Conservation (phyloP, 2,113 vertebrate species). For the Climacteris rufus region DNA sequence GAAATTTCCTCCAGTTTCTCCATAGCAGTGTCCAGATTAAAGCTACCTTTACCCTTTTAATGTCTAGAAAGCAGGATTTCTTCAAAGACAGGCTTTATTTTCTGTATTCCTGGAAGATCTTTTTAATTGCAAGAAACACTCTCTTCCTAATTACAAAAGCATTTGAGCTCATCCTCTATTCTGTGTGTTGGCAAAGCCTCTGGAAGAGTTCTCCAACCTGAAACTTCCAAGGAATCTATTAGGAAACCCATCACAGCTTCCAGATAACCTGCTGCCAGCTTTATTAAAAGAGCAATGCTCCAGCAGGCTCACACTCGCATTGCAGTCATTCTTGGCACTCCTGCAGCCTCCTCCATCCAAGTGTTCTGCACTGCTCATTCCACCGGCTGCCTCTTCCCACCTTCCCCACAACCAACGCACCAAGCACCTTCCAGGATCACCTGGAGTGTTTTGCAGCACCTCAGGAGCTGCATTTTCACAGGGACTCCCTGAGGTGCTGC, state of each 20-base stretch:
- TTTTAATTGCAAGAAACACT: neutral
- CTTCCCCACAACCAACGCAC: fast-evolving
- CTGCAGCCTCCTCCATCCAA: neutral
- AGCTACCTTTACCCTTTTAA: neutral
- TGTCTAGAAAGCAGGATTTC: conserved; percentile 21
- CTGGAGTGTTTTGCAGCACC: neutral
- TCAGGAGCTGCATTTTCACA: fast-evolving
- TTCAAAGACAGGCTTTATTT: conserved; percentile 11
- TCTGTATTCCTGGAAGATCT: conserved; percentile 11
- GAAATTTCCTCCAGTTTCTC: conserved; percentile 40
- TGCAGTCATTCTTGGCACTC: conserved; percentile 37
- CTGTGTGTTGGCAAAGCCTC: neutral
- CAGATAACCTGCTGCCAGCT: conserved; percentile 14
- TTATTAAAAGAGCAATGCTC: neutral
- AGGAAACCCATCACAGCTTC: conserved; percentile 20
- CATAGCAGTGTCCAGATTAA: neutral
- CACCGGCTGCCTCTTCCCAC: neutral
- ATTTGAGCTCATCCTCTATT: conserved; percentile 13
- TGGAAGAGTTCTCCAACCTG: conserved; percentile 11
- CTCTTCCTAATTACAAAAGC: conserved; percentile 15
- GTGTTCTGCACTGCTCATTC: neutral
- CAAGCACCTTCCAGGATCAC: neutral
- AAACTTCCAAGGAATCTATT: conserved; percentile 36
- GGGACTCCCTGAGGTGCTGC: neutral
- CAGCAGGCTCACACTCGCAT: neutral